A percentile compares a stretch with the other conserved stretches of the same genome.
These are phyloP conservation scores for Charadrius vociferus DNA, from an alignment of 2,113 vertebrate genomes.

Conservation along the genomic window DNA sequence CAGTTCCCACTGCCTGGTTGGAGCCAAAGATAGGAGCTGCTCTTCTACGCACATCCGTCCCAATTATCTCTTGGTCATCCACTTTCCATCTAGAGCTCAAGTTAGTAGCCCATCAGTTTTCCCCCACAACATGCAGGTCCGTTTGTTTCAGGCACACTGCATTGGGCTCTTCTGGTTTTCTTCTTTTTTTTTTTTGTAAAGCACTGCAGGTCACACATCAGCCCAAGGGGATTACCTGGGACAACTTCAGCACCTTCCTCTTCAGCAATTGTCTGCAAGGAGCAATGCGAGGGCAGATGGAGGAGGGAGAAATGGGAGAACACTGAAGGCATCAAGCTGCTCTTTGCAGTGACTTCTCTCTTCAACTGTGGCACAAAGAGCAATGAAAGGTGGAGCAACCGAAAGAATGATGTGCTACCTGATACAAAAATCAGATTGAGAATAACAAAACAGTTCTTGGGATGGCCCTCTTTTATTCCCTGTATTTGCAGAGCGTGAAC, in stretches of 20 bases:
- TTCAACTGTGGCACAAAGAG: not conserved
- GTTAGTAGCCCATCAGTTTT: not conserved
- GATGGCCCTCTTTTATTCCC: not conserved
- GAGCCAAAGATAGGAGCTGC: not conserved
- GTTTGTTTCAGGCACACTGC: not conserved
- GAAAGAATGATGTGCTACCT: not conserved
- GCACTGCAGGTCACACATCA: not conserved
- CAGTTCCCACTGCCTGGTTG: no score
- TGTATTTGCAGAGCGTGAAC: not conserved
- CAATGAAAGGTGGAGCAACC: not conserved
- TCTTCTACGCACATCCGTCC: not conserved
- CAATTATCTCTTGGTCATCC: not conserved
- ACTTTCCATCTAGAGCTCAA: not conserved
- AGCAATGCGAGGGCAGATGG: fast-evolving
- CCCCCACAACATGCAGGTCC: not conserved
- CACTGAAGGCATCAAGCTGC: not conserved
- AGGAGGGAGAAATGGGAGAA: fast-evolving
- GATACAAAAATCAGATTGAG: not conserved
- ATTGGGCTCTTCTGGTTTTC: no score
- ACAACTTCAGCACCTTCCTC: not conserved
- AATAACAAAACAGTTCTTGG: not conserved
- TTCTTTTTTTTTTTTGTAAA: not conserved
- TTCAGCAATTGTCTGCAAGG: not conserved
- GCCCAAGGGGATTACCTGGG: not conserved
- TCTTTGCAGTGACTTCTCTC: not conserved